Conservation (phyloP, 2,888 invertebrate genomes). For the Toxonevra muliebris region DNA sequence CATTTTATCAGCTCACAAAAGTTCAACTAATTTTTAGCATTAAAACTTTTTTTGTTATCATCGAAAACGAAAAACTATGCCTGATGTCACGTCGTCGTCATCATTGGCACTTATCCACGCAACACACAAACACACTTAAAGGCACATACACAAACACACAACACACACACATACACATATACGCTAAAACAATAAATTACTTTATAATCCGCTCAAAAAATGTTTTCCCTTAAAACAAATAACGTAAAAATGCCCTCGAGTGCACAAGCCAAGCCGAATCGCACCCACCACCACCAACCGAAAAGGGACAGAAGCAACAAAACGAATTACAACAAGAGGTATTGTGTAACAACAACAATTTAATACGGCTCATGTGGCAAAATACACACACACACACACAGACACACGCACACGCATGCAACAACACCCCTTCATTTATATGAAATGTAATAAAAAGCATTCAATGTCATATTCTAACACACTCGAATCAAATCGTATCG, state of each 20-base stretch:
- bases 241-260: neutral
- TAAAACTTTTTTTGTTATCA: constrained; percentile 17
- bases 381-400: constrained; percentile 29
- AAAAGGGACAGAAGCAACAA: neutral
- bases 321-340: neutral
- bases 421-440: constrained; percentile 22
- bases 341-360: neutral
- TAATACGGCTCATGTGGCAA: constrained; percentile 23
- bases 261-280: neutral
- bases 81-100: constrained; percentile 17
- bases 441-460: constrained; percentile 30
- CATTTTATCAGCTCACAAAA: neutral
- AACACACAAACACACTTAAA: neutral
- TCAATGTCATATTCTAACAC: constrained; percentile 22
- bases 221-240: constrained; percentile 31
- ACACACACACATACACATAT: constrained; percentile 2
- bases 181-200: constrained; percentile 58
- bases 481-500: neutral
- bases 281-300: constrained; percentile 5
- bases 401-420: constrained; percentile 11
- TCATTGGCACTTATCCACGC: constrained; percentile 30
- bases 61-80: constrained; percentile 17
- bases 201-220: constrained; percentile 58
- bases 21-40: constrained; percentile 3
- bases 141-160: neutral